Evolutionary conservation across 2,888 invertebrate species (phyloP), one percentile per base, ranked within the genome.

Genomic region (Drosophila macrospina): DNA sequence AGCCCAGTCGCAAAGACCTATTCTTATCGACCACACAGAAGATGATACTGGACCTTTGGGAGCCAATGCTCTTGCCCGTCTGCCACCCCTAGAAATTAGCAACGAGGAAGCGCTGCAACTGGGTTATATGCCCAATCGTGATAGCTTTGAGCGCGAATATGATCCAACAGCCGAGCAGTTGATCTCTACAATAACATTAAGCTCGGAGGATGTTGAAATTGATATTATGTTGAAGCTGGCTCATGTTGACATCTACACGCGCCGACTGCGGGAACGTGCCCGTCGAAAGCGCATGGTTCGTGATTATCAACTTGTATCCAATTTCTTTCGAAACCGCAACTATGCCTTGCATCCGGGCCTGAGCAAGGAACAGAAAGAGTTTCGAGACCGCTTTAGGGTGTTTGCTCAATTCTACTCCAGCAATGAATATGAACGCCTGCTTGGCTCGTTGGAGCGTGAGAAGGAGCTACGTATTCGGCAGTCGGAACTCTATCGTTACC

Each of bases 81-180:
- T 98, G 59, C 96, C 97, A 34, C 96, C 97, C 1, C 91, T 97
- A 26, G 97, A 98, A 81, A 95, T 97, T 56, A 94, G 95, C 8
- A 92, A 94, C 0, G 97, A 98, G 90, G 98, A 99, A 92, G 97
- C 98, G 32, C 93, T 95, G 34, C 96, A 97, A 87, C 93, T 99
- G 8, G 97, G 98, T 2, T 99, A 98, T 90, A 98, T 98, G 97
- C 97, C 98, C 2, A 96, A 97, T 90, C 94, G 98, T 90, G 98
- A 98, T 94, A 98, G 98, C 91, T 99, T 98, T 93, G 98, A 98
- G 93, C 94, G 97, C 92, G 98, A 99, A 92, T 98, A 96, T 92
- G 98, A 98, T 90, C 95, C 95, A 89, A 97, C 97, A 83, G 98
- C 98, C 6, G 99, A 99, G 92, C 95, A 96, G 86, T 93, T 98